Percentiles rank a stretch among this genome's conserved stretches.
Conservation (phyloP, 1,140 invertebrate genomes). For the Dreissena rostriformis region DNA sequence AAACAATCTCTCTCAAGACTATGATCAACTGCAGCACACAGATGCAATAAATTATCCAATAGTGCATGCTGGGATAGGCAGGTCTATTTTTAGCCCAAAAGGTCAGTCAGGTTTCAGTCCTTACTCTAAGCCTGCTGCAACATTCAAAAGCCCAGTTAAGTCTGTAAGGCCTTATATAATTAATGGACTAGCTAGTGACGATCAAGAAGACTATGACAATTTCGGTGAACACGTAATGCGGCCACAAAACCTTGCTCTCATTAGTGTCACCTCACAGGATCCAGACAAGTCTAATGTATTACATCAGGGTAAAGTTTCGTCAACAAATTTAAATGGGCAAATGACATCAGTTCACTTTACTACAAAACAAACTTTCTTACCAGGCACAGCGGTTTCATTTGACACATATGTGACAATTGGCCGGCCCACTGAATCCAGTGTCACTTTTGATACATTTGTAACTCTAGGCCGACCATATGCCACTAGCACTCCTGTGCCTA, state of each 20-base stretch:
- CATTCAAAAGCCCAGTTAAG: slow-evolving; percentile 37
- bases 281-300: slow-evolving; percentile 38
- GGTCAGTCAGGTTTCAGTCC: background rate
- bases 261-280: slow-evolving; percentile 24
- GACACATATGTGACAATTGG: slow-evolving; percentile 53
- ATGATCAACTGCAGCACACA: slow-evolving; percentile 28
- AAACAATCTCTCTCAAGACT: background rate
- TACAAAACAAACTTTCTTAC: slow-evolving; percentile 22
- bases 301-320: slow-evolving; percentile 44
- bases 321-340: background rate
- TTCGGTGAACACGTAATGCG: slow-evolving; percentile 14
- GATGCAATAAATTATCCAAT: slow-evolving; percentile 30
- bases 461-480: slow-evolving; percentile 47
- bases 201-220: slow-evolving; percentile 42
- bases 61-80: slow-evolving; percentile 19
- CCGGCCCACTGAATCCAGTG: slow-evolving; percentile 45
- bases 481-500: slow-evolving; percentile 49
- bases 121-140: background rate
- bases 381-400: slow-evolving; percentile 35
- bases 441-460: slow-evolving; percentile 58
- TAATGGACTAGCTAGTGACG: slow-evolving; percentile 49
- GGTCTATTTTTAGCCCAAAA: slow-evolving; percentile 25
- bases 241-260: slow-evolving; percentile 27
- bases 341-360: background rate
- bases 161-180: slow-evolving; percentile 49